Evolutionary conservation across 1,140 invertebrate species (phyloP), one percentile per base, ranked within the genome.

Genomic region (Drosophila subobscura): DNA sequence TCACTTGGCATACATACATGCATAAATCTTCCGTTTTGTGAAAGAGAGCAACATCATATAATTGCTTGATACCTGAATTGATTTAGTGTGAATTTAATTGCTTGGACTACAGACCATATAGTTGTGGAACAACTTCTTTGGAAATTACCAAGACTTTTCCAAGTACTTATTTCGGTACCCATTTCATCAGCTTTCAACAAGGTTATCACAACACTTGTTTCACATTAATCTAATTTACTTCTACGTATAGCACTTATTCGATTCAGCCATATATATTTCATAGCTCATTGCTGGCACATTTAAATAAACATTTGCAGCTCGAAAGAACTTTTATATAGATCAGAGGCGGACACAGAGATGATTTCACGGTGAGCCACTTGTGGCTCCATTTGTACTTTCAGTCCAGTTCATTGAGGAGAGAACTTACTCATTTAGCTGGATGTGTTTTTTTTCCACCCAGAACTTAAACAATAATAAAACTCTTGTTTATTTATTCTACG

Each of bases 391-490:
- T 59, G 37, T 3, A 37, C 33, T 33, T 33, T 33, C 64, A 67
- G 45, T 60, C 59, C 51, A 45, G 67, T 44, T 63, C 57, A 73
- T 73, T 73, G 55, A 52, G 41, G 25, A 7, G 50, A 27, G 53
- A 65, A 60, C 46, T 67, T 84, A 65, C 58, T 66, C 42, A 47
- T 75, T 79, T 54, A 14, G 50, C 51, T 46, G 52, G 57, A 51
- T 46, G 53, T 73, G 41, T 67, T 75, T 59, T 57, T 68, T 44
- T 75, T 52, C 2, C n/a, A 20, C 47, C 44, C 59, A 56, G 60
- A 84, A 65, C 63, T 73, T 76, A 65, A 80, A 77, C 81, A 84
- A 84, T 86, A 80, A 80, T 67, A 54, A 80, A 80, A 64, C 29
- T 42, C 8, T 40, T 79, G 77, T 86, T 84, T 86, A 80, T 84